Base-by-base conservation (phyloP, 2,797 vertebrate species). In the Champsocephalus gunnari region DNA sequence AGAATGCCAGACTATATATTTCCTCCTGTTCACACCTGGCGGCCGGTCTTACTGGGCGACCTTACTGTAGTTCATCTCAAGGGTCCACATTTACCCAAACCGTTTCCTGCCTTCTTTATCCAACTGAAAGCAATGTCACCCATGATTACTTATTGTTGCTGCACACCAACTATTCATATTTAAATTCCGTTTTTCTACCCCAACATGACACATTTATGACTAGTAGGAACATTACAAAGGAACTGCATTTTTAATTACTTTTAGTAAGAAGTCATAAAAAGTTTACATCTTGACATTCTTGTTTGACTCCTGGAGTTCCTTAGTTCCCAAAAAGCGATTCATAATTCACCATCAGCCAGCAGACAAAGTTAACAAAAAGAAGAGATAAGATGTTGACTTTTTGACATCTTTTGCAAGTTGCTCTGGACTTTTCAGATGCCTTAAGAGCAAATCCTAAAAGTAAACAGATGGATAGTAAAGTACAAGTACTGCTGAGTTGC, bases 251-350 rank as follows among this genome's bases (percentile, higher is more conserved):
- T 2, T 21, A 21, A 21, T 21, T 21, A 21, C 2, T 21, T 21
- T 21, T 21, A 21, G 10, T 43, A 17, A 68, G 6, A 41, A 58
- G 5, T 68, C 45, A 54, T 56, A 44, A 57, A 64, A 43, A 17
- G 8, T 34, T 71, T 63, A 70, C 62, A 9, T 7, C 16, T 57
- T 73, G 62, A 67, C 50, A 21, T 68, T 79, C 16, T 57, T 49
- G 14, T 63, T 67, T 57, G 57, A 80, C 47, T 51, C n/a, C 43
- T 62, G n/a, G 13, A 61, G 43, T 47, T 47, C 50, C 16, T 41
- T 21, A 5, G 50, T 38, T 34, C 28, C 8, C 9, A 34, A 44
- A 84, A 63, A 48, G 58, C 56, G 56, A n/a, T 50, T n/a, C 51
- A 28, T 61, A 70, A 73, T 67, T n/a, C 50, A 53, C 12, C 21